Conservation (phyloP, 1,140 invertebrate species). For the Hylyphantes graminicola region DNA sequence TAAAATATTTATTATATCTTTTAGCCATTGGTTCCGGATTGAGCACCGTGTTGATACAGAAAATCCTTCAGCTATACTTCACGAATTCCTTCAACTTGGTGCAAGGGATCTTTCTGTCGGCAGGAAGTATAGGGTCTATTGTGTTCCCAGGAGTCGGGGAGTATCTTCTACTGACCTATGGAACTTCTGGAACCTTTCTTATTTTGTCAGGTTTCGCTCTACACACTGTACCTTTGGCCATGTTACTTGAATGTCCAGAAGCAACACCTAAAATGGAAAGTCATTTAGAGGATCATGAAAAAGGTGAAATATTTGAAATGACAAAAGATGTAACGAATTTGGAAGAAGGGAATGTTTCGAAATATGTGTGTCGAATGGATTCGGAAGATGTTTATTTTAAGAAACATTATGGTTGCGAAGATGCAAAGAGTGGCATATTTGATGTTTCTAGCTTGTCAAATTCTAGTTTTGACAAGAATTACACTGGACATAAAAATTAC, state of each 20-base stretch:
- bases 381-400: too few species aligned
- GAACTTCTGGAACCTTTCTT: conserved; percentile 69
- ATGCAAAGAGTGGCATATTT: too few species aligned
- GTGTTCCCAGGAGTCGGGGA: conserved; percentile 66
- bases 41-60: conserved; percentile 64
- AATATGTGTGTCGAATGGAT: too few species aligned
- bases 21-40: conserved; percentile 66
- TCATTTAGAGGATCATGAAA: background rate
- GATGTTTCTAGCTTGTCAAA: too few species aligned
- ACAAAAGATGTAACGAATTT: too few species aligned
- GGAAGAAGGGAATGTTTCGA: too few species aligned
- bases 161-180: conserved; percentile 59
- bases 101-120: conserved; percentile 66
- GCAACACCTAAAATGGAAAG: background rate
- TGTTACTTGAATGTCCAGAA: conserved; percentile 67
- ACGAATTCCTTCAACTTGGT: conserved; percentile 64
- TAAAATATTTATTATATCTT: background rate
- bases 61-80: conserved; percentile 66
- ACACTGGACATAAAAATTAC: too few species aligned
- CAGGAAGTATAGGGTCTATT: conserved; percentile 67
- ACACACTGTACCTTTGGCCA: conserved; percentile 83
- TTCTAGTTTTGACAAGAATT: too few species aligned
- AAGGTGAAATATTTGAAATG: too few species aligned
- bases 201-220: conserved; percentile 83
- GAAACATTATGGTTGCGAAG: too few species aligned